phyloP scores from a whole-genome alignment of 1,140 invertebrate species.

The Dufourea novaeangliae region DNA sequence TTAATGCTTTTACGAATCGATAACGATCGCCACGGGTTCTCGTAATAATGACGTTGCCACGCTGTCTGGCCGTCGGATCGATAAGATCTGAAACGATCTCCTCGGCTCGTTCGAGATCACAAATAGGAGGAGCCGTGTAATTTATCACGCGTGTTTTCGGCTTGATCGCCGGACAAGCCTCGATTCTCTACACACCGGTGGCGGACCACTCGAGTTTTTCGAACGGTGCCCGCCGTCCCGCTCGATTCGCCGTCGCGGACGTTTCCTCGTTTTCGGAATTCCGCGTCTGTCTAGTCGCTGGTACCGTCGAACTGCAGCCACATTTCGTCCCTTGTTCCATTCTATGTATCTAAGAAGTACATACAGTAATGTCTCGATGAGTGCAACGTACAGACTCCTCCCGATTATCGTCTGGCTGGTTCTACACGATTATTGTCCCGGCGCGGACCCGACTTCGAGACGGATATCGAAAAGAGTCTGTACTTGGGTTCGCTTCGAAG shows the following conservation, averaged over 20 bases:
- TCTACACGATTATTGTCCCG: too few relatives aligned
- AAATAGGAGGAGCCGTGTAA: constrained; percentile 11
- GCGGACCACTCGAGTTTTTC: not conserved
- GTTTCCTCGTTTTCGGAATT: too few relatives aligned
- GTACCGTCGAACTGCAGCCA: too few relatives aligned
- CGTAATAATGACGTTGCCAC: constrained; percentile 59
- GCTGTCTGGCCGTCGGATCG: constrained; percentile 48
- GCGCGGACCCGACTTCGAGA: too few relatives aligned
- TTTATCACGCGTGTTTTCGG: constrained; percentile 31
- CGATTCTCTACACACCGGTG: not conserved
- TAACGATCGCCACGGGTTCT: constrained; percentile 56
- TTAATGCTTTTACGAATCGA: constrained; percentile 65
- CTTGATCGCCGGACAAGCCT: not conserved
- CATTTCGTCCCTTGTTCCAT: too few relatives aligned
- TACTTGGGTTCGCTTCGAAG: too few relatives aligned
- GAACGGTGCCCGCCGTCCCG: not conserved
- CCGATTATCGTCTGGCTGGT: too few relatives aligned
- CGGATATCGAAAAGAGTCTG: too few relatives aligned
- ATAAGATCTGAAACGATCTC: constrained; percentile 62
- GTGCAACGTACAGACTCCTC: too few relatives aligned
- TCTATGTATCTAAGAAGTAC: too few relatives aligned
- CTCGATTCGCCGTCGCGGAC: not conserved
- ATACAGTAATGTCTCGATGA: too few relatives aligned
- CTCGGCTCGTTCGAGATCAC: constrained; percentile 50
- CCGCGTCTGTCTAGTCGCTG: too few relatives aligned